Conservation (phyloP, 2,888 invertebrate species). For the Hemistola chrysoprasaria region DNA sequence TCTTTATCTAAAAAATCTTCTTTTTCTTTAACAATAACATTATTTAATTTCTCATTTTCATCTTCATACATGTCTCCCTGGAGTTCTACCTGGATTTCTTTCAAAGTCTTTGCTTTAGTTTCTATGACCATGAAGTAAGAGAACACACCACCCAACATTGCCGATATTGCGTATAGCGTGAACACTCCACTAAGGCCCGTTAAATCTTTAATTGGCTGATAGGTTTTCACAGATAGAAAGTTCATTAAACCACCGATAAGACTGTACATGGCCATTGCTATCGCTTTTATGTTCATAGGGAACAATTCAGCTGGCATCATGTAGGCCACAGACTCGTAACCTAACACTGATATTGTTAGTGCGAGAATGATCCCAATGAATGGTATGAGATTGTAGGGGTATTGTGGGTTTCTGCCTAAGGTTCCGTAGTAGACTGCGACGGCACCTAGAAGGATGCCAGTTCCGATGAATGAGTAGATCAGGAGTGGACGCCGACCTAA, state of each 20-base stretch:
- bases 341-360: constrained; percentile 52
- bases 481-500: constrained; percentile 73
- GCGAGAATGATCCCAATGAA: constrained; percentile 64
- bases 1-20: no score
- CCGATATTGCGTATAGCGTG: constrained; percentile 62
- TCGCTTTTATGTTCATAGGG: constrained; percentile 79
- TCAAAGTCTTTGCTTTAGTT: constrained; percentile 79
- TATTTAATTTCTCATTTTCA: constrained; percentile 29
- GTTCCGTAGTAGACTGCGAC: constrained; percentile 62
- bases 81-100: constrained; percentile 77
- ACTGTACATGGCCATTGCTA: constrained; percentile 71
- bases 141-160: constrained; percentile 67
- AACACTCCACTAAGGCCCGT: constrained; percentile 74
- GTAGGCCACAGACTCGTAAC: constrained; percentile 72
- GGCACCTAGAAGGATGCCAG: constrained; percentile 37
- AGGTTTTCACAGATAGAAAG: constrained; percentile 72
- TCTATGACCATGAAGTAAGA: constrained; percentile 72
- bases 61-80: constrained; percentile 51
- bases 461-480: constrained; percentile 59
- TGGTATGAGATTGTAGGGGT: constrained; percentile 49
- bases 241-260: constrained; percentile 67
- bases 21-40: constrained; percentile 2
- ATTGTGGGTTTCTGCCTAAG: constrained; percentile 22
- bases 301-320: constrained; percentile 80
- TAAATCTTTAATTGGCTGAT: constrained; percentile 66